Evolutionary conservation across 1,140 invertebrate genomes (phyloP).

Genomic region (Camponotus floridanus): DNA sequence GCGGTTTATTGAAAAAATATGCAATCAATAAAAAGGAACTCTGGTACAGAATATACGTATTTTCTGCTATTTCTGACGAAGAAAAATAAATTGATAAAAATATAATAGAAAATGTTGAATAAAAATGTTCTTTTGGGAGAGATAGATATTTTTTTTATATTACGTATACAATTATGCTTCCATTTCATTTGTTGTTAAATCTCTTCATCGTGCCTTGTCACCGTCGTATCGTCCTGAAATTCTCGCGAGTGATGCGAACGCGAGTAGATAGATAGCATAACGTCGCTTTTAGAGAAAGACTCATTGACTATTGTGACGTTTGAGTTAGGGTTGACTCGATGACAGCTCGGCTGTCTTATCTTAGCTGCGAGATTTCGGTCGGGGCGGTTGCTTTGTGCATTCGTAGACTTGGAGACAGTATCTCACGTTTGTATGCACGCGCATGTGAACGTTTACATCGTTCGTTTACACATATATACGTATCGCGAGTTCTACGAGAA

Average conservation of each 20-base stretch:
- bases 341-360: conserved; percentile 76
- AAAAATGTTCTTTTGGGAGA: neutral
- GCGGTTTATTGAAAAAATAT: conserved; percentile 8
- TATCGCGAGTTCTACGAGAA: conserved; percentile 18
- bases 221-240: conserved; percentile 24
- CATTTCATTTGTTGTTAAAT: neutral
- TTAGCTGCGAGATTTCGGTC: conserved; percentile 75
- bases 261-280: conserved; percentile 35
- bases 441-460: neutral
- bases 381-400: conserved; percentile 50
- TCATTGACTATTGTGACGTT: conserved; percentile 76
- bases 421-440: conserved; percentile 31
- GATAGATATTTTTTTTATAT: neutral
- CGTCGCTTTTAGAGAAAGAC: conserved; percentile 46
- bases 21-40: neutral
- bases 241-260: conserved; percentile 39
- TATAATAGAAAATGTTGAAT: neutral
- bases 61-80: neutral
- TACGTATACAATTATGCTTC: neutral
- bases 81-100: neutral
- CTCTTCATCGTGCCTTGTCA: conserved; percentile 16
- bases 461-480: neutral
- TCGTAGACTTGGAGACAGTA: conserved; percentile 73
- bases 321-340: conserved; percentile 81
- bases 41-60: neutral